phyloP scores from a whole-genome alignment of 1,140 invertebrate species.

The Archivesica marissinica region DNA sequence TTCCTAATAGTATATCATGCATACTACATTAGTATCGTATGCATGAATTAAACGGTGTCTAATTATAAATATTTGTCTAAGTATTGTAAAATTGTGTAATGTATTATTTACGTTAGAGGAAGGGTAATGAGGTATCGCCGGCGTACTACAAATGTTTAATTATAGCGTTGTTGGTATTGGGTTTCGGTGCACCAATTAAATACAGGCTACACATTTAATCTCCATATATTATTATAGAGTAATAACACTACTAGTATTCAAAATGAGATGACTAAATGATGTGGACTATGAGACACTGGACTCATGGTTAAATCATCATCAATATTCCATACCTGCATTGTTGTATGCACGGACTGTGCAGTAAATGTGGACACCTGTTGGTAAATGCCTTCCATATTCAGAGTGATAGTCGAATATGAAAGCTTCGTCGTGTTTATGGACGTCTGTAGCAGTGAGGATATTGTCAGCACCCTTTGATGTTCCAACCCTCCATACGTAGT shows the following conservation, averaged over 20 bases:
- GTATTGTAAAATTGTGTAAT: neutral
- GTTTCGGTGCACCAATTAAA: no score
- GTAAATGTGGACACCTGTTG: constrained; percentile 60
- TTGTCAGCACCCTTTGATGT: constrained; percentile 59
- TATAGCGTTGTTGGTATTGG: no score
- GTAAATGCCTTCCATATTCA: constrained; percentile 10
- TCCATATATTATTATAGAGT: no score
- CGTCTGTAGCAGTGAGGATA: constrained; percentile 27
- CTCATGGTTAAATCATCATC: no score
- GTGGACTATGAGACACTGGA: no score
- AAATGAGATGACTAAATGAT: no score
- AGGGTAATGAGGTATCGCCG: no score
- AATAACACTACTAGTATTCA: no score
- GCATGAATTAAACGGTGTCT: neutral
- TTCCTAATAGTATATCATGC: neutral
- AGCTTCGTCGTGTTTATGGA: constrained; percentile 38
- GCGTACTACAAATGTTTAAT: no score
- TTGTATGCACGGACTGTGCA: constrained; percentile 65
- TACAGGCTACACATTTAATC: no score
- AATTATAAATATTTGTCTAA: no score
- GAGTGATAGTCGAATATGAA: constrained; percentile 33
- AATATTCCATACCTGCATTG: constrained; percentile 61
- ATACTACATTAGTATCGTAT: neutral
- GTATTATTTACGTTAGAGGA: no score
- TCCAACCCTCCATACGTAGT: constrained; percentile 66